These are phyloP conservation scores for Corythaixoides concolor DNA, from an alignment of 2,113 vertebrate genomes.

Conservation along the genomic window DNA sequence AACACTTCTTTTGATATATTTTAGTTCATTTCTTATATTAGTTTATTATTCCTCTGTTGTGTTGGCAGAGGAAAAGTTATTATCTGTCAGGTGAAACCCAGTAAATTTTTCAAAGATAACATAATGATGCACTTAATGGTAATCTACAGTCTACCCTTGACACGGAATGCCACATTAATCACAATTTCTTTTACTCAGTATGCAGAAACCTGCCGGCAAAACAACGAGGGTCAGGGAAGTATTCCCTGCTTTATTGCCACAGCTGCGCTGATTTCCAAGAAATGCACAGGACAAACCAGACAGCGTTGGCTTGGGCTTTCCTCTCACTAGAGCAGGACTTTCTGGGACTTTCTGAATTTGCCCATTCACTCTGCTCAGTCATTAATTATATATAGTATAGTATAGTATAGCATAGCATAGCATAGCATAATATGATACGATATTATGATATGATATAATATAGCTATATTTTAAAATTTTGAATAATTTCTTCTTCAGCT, in stretches of 20 bases:
- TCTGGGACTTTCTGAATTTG: constrained; percentile 3
- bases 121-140: constrained; percentile 64
- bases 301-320: constrained; percentile 30
- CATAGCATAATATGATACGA: background rate
- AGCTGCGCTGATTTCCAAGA: constrained; percentile 65
- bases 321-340: constrained; percentile 15
- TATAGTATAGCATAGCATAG: no score
- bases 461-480: background rate
- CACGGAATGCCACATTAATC: constrained; percentile 49
- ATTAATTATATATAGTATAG: background rate
- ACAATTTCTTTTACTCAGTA: constrained; percentile 43
- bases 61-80: constrained; percentile 28
- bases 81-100: constrained; percentile 60
- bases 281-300: background rate
- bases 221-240: constrained; percentile 50
- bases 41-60: constrained; percentile 17
- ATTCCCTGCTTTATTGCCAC: constrained; percentile 61
- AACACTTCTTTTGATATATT: constrained; percentile 48
- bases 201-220: constrained; percentile 51
- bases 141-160: constrained; percentile 52
- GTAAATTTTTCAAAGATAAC: constrained; percentile 67
- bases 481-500: background rate
- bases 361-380: background rate
- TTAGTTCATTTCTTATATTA: background rate
- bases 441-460: background rate